phyloP scores from a whole-genome alignment of 2,888 invertebrate species.

The Chaitophorus viminalis region DNA sequence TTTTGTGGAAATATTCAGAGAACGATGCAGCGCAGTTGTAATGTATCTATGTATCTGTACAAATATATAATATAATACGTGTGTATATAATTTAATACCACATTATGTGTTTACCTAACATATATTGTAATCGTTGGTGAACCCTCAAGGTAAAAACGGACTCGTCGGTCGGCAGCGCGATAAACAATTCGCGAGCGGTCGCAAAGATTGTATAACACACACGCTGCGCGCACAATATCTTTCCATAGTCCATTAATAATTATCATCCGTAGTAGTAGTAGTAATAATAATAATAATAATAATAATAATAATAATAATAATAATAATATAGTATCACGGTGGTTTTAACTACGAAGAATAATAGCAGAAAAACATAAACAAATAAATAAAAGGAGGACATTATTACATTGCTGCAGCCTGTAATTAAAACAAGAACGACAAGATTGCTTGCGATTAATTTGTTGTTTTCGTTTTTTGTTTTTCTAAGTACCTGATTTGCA shows the following conservation, averaged over 20 bases:
- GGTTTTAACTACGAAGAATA: not conserved
- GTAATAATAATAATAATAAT: slow-evolving; percentile 22
- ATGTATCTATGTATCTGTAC: not conserved
- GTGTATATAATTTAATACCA: slow-evolving; percentile 19
- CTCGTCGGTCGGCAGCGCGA: not conserved
- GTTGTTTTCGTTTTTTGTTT: not conserved
- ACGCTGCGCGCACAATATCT: not conserved
- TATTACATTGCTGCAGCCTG: not conserved
- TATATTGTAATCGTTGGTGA: not conserved
- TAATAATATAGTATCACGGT: too few species aligned
- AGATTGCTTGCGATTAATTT: slow-evolving; percentile 25
- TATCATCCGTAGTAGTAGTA: too few species aligned
- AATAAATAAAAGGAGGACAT: slow-evolving; percentile 17
- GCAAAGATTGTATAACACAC: not conserved
- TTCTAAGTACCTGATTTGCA: slow-evolving; percentile 11
- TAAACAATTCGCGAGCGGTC: slow-evolving; percentile 25
- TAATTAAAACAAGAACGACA: slow-evolving; percentile 35
- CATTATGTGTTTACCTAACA: slow-evolving; percentile 3
- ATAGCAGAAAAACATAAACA: not conserved
- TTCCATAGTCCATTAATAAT: too few species aligned
- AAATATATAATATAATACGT: not conserved
- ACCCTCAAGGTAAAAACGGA: slow-evolving; percentile 22
- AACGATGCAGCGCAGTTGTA: not conserved
- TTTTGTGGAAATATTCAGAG: slow-evolving; percentile 4
- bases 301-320: not conserved